Evolutionary conservation across 1,140 invertebrate species (phyloP).

Genomic region (Drosophila simulans): DNA sequence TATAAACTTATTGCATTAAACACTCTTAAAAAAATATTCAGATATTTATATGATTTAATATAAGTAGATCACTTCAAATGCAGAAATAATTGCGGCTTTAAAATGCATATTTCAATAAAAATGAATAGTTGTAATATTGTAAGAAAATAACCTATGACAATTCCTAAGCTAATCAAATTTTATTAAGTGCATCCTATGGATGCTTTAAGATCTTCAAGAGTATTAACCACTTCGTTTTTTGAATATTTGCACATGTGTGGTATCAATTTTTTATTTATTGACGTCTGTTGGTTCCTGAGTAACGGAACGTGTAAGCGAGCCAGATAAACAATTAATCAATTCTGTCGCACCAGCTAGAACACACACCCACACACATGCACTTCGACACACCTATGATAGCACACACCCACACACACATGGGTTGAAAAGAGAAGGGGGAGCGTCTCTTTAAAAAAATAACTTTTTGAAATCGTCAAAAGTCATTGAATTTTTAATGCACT

Average conservation of each 20-base stretch:
- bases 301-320: slow-evolving; percentile 37
- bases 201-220: background rate
- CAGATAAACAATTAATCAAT: slow-evolving; percentile 48
- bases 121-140: background rate
- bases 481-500: slow-evolving; percentile 32
- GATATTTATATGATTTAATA: too few relatives aligned
- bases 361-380: background rate
- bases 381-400: background rate
- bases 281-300: slow-evolving; percentile 33
- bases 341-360: slow-evolving; percentile 4
- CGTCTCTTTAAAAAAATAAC: slow-evolving; percentile 7
- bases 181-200: background rate
- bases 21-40: too few relatives aligned
- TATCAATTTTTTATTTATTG: background rate
- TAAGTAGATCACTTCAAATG: background rate
- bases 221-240: background rate
- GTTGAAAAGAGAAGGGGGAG: background rate
- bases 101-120: background rate
- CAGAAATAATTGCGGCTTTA: background rate
- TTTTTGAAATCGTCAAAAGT: slow-evolving; percentile 11
- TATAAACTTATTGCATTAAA: too few relatives aligned
- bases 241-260: background rate
- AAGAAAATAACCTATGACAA: too few relatives aligned
- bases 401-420: background rate
- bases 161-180: too few relatives aligned